Evolutionary conservation across 37 sponge, comb jelly and placozoan species (phyloP).

Genomic region (Sycon ciliatum): DNA sequence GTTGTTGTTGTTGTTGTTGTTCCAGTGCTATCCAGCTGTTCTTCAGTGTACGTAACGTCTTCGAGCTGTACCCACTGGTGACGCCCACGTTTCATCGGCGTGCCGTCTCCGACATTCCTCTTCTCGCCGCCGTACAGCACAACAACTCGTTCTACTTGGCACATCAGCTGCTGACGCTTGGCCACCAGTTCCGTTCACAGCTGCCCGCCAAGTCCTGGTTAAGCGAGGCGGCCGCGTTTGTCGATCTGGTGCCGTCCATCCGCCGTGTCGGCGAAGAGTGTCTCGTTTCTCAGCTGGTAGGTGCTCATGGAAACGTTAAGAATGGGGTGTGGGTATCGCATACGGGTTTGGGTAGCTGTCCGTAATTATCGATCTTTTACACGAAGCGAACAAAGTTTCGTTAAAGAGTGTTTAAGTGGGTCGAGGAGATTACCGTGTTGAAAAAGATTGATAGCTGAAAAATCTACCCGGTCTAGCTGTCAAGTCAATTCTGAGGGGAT

Average conservation of each 20-base stretch:
- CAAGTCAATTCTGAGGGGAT: too few species aligned
- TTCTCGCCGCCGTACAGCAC: constrained; percentile 47
- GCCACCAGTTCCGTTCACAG: constrained; percentile 41
- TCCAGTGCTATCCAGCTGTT: constrained; percentile 41
- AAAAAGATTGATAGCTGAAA: too few species aligned
- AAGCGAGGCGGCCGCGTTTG: constrained; percentile 42
- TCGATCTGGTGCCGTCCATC: constrained; percentile 58
- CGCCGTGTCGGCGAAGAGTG: constrained; percentile 60
- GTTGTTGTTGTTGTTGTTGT: constrained; percentile 5
- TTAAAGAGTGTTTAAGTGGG: too few species aligned
- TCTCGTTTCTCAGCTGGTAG: too few species aligned
- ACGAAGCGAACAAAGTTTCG: too few species aligned
- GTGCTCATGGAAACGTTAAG: too few species aligned
- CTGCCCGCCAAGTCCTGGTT: constrained; percentile 36
- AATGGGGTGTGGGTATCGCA: too few species aligned
- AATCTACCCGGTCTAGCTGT: too few species aligned
- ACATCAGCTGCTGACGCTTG: constrained; percentile 64
- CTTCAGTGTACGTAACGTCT: constrained; percentile 36
- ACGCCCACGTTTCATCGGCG: constrained; percentile 33
- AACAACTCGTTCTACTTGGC: constrained; percentile 75
- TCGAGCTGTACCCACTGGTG: constrained; percentile 55
- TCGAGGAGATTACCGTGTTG: too few species aligned
- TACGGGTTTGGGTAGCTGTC: too few species aligned
- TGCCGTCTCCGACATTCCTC: constrained; percentile 34
- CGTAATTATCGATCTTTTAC: too few species aligned